These are phyloP conservation scores for Pseudotriccus pelzelni DNA, from an alignment of 2,797 vertebrate genomes.

Conservation along the genomic window DNA sequence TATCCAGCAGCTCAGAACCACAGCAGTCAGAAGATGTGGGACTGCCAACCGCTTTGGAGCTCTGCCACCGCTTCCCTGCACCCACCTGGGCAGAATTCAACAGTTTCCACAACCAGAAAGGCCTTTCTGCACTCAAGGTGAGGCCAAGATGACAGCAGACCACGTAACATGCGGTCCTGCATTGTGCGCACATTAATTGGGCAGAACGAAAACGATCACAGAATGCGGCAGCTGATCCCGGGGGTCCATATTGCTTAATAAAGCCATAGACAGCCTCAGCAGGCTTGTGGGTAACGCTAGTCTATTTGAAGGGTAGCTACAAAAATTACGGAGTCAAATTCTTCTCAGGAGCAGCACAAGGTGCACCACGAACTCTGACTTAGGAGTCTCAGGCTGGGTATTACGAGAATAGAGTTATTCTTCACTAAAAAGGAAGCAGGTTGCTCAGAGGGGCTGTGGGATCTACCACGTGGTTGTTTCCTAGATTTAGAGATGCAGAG, in stretches of 20 bases:
- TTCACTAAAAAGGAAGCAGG: neutral
- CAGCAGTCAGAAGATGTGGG: neutral
- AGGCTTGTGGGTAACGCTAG: neutral
- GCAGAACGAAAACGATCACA: neutral
- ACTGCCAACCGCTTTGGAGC: neutral
- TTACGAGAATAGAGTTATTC: neutral
- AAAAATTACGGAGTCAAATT: neutral
- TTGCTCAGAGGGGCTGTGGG: neutral
- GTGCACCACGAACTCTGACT: neutral
- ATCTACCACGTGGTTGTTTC: neutral
- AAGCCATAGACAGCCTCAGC: neutral
- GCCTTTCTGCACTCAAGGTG: neutral
- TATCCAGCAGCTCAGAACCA: neutral
- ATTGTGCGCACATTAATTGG: neutral
- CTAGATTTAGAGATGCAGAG: neutral
- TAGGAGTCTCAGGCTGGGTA: neutral
- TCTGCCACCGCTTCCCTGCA: neutral
- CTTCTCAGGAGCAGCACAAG: neutral
- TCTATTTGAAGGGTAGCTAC: neutral
- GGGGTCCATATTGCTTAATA: neutral
- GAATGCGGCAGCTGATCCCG: neutral
- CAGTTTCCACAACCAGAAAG: neutral
- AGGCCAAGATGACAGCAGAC: neutral
- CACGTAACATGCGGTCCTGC: neutral
- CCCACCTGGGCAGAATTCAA: neutral